These are phyloP conservation scores for Callithrix jacchus DNA, from an alignment of 2,113 vertebrate genomes.

Conservation along the genomic window DNA sequence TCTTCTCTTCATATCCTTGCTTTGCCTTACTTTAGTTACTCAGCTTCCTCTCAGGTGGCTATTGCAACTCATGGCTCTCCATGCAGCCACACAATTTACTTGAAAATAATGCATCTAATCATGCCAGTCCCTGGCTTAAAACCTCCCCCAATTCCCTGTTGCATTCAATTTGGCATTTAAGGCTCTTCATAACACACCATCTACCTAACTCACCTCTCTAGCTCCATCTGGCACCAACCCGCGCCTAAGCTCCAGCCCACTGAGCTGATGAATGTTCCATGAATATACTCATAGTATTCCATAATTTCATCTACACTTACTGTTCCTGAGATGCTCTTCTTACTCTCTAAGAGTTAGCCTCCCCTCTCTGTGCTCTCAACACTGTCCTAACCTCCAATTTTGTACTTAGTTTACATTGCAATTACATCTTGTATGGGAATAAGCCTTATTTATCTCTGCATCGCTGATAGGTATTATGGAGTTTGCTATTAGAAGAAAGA, in stretches of 20 bases:
- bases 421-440: not conserved
- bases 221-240: constrained; percentile 41
- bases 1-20: not conserved
- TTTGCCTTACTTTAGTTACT: not conserved
- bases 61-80: not conserved
- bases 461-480: not conserved
- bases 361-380: not conserved
- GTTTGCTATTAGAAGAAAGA: not conserved
- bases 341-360: not conserved
- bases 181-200: not conserved
- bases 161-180: constrained; percentile 15
- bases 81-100: not conserved
- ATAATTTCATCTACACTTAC: not conserved
- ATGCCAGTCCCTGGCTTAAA: not conserved
- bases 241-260: not conserved
- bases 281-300: not conserved
- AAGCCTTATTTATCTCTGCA: not conserved
- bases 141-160: not conserved
- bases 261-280: not conserved
- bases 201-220: constrained; percentile 2
- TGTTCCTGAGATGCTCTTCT: not conserved
- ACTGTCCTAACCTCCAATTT: not conserved
- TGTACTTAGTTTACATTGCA: not conserved
- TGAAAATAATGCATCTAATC: not conserved
- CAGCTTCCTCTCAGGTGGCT: not conserved